Percentiles rank a stretch among this genome's conserved stretches.
Evolutionary conservation across 2,888 invertebrate genomes (phyloP).

Genomic region (Dusona sp.): DNA sequence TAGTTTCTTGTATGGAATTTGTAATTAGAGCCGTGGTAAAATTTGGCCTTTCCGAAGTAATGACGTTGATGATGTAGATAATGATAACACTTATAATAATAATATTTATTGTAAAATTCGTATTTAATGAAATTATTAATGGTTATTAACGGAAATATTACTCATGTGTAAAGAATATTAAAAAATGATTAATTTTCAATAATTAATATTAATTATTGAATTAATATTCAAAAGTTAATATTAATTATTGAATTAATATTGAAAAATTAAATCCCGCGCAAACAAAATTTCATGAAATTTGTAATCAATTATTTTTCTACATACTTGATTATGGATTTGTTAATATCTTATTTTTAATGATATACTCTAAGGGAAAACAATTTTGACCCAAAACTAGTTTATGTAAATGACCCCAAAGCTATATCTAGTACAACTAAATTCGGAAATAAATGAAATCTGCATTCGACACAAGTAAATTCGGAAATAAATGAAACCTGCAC

Average conservation of each 20-base stretch:
- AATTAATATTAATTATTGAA: too few relatives aligned
- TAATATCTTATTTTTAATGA: background rate
- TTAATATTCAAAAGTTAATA: too few relatives aligned
- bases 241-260: too few relatives aligned
- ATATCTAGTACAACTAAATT: background rate
- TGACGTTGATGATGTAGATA: background rate
- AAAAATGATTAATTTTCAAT: too few relatives aligned
- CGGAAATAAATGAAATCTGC: background rate
- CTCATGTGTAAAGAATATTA: background rate
- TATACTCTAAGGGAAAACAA: background rate
- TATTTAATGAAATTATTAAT: background rate
- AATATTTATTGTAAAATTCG: background rate
- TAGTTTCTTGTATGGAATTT: background rate
- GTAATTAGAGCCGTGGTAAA: background rate
- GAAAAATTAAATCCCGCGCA: too few relatives aligned
- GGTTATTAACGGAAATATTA: background rate
- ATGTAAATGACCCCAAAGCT: background rate
- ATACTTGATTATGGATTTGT: background rate
- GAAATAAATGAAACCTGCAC: background rate
- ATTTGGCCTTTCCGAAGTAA: background rate
- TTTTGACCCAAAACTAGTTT: background rate
- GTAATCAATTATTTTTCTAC: background rate
- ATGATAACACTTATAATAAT: background rate
- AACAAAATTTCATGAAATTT: background rate
- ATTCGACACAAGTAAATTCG: background rate